A percentile compares a stretch with the other conserved stretches of the same genome.
These are phyloP conservation scores for Aulostomus chinensis DNA, from an alignment of 2,797 vertebrate species.

Conservation along the genomic window DNA sequence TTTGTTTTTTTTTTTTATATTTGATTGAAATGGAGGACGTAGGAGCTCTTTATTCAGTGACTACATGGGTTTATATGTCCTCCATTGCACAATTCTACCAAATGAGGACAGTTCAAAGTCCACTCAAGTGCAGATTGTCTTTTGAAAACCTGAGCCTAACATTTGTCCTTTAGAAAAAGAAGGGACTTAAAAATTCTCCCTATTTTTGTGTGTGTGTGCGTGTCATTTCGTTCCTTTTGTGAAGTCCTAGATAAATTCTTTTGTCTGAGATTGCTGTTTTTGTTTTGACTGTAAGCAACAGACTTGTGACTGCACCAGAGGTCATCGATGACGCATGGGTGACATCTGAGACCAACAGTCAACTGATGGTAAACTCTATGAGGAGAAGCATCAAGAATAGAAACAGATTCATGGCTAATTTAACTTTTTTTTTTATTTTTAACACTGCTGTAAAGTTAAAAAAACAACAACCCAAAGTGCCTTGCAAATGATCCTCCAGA, in stretches of 20 bases:
- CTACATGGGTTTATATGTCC: conserved; percentile 46
- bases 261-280: conserved; percentile 37
- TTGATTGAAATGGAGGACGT: conserved; percentile 71
- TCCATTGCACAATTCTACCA: conserved; percentile 59
- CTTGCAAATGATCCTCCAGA: conserved; percentile 3
- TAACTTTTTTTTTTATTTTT: background rate
- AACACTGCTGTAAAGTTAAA: too few species aligned
- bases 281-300: conserved; percentile 42
- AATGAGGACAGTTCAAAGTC: conserved; percentile 50
- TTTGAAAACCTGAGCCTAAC: conserved; percentile 57
- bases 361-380: conserved; percentile 1
- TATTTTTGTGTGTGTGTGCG: conserved; percentile 6
- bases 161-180: conserved; percentile 37
- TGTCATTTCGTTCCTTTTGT: conserved; percentile 16
- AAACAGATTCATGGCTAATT: background rate
- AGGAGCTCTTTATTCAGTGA: conserved; percentile 37
- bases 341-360: conserved; percentile 3
- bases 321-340: conserved; percentile 10
- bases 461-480: too few species aligned
- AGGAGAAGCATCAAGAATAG: background rate
- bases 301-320: conserved; percentile 32
- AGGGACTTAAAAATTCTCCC: conserved; percentile 10
- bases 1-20: conserved; percentile 72
- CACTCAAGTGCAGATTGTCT: conserved; percentile 39
- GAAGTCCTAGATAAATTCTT: conserved; percentile 30